Base-by-base conservation (phyloP, 2,113 vertebrate genomes). In the Rattus rattus region DNA sequence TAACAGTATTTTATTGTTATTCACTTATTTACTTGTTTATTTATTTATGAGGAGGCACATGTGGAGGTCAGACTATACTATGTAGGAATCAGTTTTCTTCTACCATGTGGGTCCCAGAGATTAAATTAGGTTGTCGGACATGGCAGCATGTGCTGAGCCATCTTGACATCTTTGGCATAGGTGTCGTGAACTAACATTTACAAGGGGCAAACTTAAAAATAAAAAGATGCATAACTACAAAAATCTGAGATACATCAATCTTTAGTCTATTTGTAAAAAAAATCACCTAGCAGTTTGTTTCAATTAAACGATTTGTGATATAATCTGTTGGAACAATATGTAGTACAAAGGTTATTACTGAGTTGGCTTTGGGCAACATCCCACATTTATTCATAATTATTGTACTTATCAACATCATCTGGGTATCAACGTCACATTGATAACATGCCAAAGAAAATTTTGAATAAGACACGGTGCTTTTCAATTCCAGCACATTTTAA, bases 211-310 rank as follows among this genome's bases (percentile, higher is more conserved):
- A 94, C 19, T 84, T 69, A 81, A 90, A 84, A 90, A 67, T 67
- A 91, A 3, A 91, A n/a, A 94, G 65, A 26, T 8, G 65, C 3
- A 65, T 63, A 65, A 43, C 1, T 65, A 91, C 75, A 77, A 89
- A 36, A 76, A 87, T 80, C n/a, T 73, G 70, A 67, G 22, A 39
- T 59, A 36, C 75, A 84, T 36, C 12, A 30, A 87, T 75, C 63
- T 47, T 75, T 95, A 91, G 69, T 88, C 22, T 70, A 54, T 11
- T 75, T 80, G 13, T 90, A 93, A 90, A 80, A 43, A 43, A 81
- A 93, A 85, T 69, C 24, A 80, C n/a, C 80, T 90, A 33, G 20
- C n/a, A 90, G 56, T 90, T 80, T 90, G 47, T 81, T 72, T 85
- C n/a, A 87, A 76, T 52, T n/a, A 92, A 92, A 72, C 36, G 89